Evolutionary conservation across 2,113 vertebrate genomes (phyloP).

Genomic region (Mormyrus lacerda): DNA sequence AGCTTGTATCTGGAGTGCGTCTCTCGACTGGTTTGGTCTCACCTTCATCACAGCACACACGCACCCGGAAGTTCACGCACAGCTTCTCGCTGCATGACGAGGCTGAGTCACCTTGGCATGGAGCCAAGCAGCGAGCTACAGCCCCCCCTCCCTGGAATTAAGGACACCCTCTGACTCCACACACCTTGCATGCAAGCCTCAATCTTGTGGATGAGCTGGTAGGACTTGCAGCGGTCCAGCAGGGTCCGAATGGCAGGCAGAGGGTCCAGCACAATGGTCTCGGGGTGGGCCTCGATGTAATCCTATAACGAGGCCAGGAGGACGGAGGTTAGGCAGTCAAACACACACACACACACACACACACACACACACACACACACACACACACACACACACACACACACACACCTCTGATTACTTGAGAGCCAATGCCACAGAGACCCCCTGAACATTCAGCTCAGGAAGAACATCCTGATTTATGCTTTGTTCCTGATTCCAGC

Average conservation of each 20-base stretch:
- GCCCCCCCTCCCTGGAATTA: neutral
- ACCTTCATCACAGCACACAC: neutral
- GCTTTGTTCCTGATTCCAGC: neutral
- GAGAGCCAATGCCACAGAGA: neutral
- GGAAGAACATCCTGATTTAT: neutral
- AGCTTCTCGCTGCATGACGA: neutral
- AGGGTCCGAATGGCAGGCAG: conserved; percentile 92
- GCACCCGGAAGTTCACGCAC: neutral
- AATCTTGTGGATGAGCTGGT: conserved; percentile 89
- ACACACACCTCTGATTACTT: neutral
- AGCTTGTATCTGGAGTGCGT: neutral
- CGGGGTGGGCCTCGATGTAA: conserved; percentile 92
- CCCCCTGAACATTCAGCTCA: neutral
- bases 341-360: neutral
- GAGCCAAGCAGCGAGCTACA: neutral
- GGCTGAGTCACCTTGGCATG: neutral
- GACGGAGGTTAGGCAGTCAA: neutral
- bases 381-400: neutral
- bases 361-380: neutral
- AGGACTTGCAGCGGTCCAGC: conserved; percentile 94
- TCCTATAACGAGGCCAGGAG: conserved; percentile 63
- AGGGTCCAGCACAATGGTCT: conserved; percentile 94
- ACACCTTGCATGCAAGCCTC: conserved; percentile 93
- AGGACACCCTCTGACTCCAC: neutral
- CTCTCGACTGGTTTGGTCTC: neutral